Base-by-base conservation (phyloP, 2,797 vertebrate species). In the Xenopus petersii region DNA sequence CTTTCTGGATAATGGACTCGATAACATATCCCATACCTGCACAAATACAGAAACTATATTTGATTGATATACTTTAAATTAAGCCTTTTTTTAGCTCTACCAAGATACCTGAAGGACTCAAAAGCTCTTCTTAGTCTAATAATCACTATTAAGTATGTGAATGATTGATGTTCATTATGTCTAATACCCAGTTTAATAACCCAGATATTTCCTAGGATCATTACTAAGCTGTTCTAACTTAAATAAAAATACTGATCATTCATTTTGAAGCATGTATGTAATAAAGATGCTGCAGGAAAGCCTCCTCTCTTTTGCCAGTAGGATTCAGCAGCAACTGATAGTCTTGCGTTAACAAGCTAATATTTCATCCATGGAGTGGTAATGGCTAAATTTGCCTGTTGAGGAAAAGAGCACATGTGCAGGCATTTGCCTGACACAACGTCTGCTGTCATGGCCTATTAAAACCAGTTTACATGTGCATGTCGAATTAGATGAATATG, bases 401-500 rank as follows among this genome's bases (percentile, higher is more conserved):
- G 81, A 86, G 82, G 87, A 86, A 88, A 87, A 51, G 79, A 88
- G 84, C 88, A 88, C 87, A 91, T 87, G 88, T 88, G 88, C 87
- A 84, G 89, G 85, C 87, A 87, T 90, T 91, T 91, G 88, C 88
- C 87, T 78, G 87, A 90, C 90, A 92, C 92, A 92, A 93, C 92
- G 92, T 93, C 86, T 89, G 88, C 94, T 96, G 95, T 97, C 95
- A 95, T 89, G 92, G 92, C 93, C 92, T 93, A 96, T 98, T 99
- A 97, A 95, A 95, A 93, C 91, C 88, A 89, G 93, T 94, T 95
- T 95, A 95, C 94, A 94, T 95, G 94, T 94, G 94, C 94, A 94
- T 93, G 94, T 95, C 94, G 91, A 93, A 97, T 93, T 90, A 93
- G 89, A 97, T 99, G 95, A 98, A 98, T 98, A 98, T 98, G 94